Conservation (phyloP, 2,797 vertebrate species). For the Okamejei kenojei region DNA sequence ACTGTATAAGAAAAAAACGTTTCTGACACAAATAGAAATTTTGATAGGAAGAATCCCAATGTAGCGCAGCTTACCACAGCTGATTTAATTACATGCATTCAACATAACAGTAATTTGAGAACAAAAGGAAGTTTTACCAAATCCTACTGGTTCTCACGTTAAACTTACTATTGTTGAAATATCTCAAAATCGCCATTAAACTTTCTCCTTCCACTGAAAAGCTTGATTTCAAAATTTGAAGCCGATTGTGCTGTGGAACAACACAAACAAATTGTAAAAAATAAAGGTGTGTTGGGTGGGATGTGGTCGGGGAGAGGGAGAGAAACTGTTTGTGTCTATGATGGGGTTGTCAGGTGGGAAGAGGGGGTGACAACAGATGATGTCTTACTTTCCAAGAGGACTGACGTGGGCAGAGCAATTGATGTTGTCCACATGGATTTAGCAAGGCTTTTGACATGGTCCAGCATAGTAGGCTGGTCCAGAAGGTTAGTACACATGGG, state of each 20-base stretch:
- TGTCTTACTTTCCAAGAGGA: no score
- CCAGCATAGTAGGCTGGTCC: no score
- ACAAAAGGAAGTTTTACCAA: neutral
- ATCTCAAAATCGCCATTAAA: neutral
- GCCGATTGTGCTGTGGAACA: neutral
- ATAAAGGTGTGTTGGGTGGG: neutral
- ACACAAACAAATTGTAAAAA: neutral
- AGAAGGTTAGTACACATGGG: no score
- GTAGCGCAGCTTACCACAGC: slow-evolving; percentile 7
- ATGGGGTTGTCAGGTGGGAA: neutral
- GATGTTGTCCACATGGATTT: no score
- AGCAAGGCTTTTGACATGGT: no score
- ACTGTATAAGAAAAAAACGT: slow-evolving; percentile 14
- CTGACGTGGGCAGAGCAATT: no score
- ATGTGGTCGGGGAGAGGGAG: no score
- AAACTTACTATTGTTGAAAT: neutral
- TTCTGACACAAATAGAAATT: slow-evolving; percentile 32
- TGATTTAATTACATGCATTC: slow-evolving; percentile 13
- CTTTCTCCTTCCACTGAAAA: slow-evolving; percentile 25
- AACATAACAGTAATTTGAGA: slow-evolving; percentile 26
- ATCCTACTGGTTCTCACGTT: neutral
- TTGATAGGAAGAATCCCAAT: neutral
- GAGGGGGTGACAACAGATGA: no score
- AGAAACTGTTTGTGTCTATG: no score
- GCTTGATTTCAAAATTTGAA: neutral